Evolutionary conservation across 2,113 vertebrate species (phyloP).

Genomic region (Hypanus sabinus): DNA sequence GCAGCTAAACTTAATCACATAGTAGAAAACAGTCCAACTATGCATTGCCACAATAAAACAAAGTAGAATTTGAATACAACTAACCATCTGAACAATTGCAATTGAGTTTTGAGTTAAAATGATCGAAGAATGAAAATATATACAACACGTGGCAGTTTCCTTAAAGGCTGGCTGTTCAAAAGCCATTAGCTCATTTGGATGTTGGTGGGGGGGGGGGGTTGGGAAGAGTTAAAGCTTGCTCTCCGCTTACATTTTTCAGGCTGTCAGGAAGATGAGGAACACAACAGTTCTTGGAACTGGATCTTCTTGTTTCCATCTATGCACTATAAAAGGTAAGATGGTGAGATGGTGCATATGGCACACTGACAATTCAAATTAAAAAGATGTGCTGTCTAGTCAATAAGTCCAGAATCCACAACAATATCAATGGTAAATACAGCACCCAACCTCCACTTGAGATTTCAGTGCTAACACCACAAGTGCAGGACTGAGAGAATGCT

Average conservation of each 20-base stretch:
- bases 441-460: background rate
- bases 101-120: background rate
- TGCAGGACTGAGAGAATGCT: too few species aligned
- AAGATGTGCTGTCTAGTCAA: background rate
- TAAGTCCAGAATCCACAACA: background rate
- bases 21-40: background rate
- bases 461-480: background rate
- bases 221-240: too few species aligned
- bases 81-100: background rate
- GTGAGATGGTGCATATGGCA: background rate
- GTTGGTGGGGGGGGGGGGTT: too few species aligned
- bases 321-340: conserved; percentile 2
- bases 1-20: too few species aligned
- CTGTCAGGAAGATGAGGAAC: background rate
- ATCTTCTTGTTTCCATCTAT: background rate
- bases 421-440: background rate
- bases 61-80: background rate
- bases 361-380: background rate
- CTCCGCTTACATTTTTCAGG: background rate
- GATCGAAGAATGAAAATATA: too few species aligned
- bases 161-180: background rate
- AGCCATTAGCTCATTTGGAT: background rate
- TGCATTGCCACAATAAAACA: background rate
- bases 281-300: background rate
- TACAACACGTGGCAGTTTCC: background rate